These are phyloP conservation scores for Camptogramma bilineatum DNA, from an alignment of 2,888 invertebrate genomes.

Conservation along the genomic window DNA sequence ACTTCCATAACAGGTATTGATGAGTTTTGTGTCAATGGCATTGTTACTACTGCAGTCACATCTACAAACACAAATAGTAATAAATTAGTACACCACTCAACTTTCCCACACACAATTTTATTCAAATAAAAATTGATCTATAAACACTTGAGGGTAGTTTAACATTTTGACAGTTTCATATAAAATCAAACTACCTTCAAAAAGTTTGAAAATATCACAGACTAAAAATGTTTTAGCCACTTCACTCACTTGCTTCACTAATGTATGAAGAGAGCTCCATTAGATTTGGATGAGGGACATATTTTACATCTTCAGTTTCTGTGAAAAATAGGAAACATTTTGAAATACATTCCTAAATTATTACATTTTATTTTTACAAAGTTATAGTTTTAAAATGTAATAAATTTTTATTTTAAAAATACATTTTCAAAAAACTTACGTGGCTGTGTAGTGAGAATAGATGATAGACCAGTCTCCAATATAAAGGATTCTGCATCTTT, in stretches of 20 bases:
- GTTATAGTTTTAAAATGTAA: neutral
- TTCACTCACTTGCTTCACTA: conserved; percentile 79
- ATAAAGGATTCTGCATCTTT: conserved; percentile 93
- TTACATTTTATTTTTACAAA: neutral
- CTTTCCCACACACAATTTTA: conserved; percentile 1
- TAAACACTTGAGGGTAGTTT: conserved; percentile 28
- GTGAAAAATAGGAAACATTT: conserved; percentile 45
- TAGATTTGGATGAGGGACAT: conserved; percentile 72
- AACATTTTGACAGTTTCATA: neutral
- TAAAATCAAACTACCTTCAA: neutral
- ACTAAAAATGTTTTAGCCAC: conserved; percentile 2
- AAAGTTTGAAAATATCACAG: neutral
- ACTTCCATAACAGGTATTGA: conserved; percentile 82
- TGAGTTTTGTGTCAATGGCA: conserved; percentile 78
- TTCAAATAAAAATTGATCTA: neutral
- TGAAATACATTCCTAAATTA: neutral
- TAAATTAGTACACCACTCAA: conserved; percentile 7
- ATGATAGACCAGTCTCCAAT: conserved; percentile 85
- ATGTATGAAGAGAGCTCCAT: conserved; percentile 81
- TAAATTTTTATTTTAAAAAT: too few species aligned
- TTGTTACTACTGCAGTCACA: conserved; percentile 81
- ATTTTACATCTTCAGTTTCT: conserved; percentile 78
- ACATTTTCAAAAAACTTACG: conserved; percentile 62
- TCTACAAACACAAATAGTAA: conserved; percentile 60
- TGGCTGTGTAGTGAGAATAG: conserved; percentile 64